Base-by-base conservation (phyloP, 2,113 vertebrate species). In the Calidris pygmaea region DNA sequence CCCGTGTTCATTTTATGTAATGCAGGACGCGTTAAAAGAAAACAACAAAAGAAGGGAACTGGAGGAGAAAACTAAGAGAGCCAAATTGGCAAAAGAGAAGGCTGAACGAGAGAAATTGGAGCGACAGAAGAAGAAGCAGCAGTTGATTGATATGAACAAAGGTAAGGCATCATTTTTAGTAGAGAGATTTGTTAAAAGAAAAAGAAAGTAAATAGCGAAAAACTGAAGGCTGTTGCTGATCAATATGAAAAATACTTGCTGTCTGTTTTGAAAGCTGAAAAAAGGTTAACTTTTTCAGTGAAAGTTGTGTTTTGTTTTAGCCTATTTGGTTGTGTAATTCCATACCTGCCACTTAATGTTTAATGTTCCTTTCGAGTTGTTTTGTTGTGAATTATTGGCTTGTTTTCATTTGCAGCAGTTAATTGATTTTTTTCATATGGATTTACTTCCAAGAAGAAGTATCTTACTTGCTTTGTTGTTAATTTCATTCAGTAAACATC, bases 61-160 rank as follows among this genome's bases (percentile, higher is more conserved):
- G 98, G 99, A 99, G 98, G 99, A 99, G 97, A 99, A 99, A 97
- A 99, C 98, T 12, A 99, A 98, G 98, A 98, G 99, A 97, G 99
- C 99, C 97, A 99, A 99, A 96, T 85, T 99, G 97, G 99, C 99
- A 26, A 99, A 99, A 98, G 99, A 99, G 96, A 99, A 99, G 97
- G 99, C 99, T 3, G 99, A 99, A 97, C 98, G 98, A 6, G 99
- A 99, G 97, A 99, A 99, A 92, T 97, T 98, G 92, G 99, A 99
- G 95, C 97, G 99, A 23, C 99, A 99, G 98, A 99, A 99, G 98
- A 99, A 99, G 98, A 99, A 99, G 98, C 99, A 99, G 97, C 99
- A 99, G 92, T 97, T 99, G 97, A 99, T 99, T 98, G 99, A 99
- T 97, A 99, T 99, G 98, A 99, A 99, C 98, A 99, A 99, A 99